These are phyloP conservation scores for Arctopsyche grandis DNA, from an alignment of 1,140 invertebrate species.

Conservation along the genomic window DNA sequence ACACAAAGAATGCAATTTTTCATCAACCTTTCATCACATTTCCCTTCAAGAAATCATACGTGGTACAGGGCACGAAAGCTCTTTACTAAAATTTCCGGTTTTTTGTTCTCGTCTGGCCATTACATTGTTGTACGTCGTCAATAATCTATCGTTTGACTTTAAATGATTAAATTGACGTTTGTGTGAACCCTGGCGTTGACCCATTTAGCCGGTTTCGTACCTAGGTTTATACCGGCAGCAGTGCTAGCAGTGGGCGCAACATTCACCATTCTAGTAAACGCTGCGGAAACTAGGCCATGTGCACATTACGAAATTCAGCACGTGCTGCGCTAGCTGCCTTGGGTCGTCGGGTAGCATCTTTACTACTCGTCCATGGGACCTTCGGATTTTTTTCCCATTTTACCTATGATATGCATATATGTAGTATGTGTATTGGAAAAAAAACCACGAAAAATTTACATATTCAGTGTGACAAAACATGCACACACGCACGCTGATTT, in stretches of 20 bases:
- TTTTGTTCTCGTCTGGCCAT: too few species aligned
- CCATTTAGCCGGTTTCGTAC: conserved; percentile 14
- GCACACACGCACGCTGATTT: too few species aligned
- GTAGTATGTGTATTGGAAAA: conserved; percentile 12
- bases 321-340: conserved; percentile 29
- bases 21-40: too few species aligned
- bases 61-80: too few species aligned
- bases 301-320: conserved; percentile 50
- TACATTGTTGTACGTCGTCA: too few species aligned
- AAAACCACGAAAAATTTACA: too few species aligned
- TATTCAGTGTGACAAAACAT: too few species aligned
- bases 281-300: conserved; percentile 43
- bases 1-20: too few species aligned
- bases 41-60: too few species aligned
- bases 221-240: neutral
- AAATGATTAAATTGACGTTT: neutral
- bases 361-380: neutral
- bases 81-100: too few species aligned
- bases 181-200: conserved; percentile 28
- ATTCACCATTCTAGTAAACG: conserved; percentile 34
- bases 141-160: too few species aligned
- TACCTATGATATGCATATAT: conserved; percentile 7
- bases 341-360: conserved; percentile 1
- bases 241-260: conserved; percentile 28
- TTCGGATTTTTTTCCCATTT: neutral